Evolutionary conservation across 2,113 vertebrate species (phyloP), one percentile per base, ranked within the genome.

Genomic region (Xyrauchen texanus): DNA sequence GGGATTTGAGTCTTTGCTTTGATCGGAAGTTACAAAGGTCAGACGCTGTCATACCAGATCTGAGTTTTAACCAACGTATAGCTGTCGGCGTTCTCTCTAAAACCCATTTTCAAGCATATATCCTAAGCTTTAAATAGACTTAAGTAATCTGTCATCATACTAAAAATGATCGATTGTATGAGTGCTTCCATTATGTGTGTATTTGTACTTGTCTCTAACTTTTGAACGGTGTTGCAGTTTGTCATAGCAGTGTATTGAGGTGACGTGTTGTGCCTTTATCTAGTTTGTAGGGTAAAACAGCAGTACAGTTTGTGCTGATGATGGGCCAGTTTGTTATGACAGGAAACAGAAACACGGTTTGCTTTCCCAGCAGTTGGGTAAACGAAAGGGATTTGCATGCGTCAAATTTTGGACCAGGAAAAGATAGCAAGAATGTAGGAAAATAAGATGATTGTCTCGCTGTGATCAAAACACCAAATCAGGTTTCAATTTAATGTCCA

Each of bases 1-100:
- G 7, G 3, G 69, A 61, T 53, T 8, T 58, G 46, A 10, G 21
- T 62, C 12, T 65, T 72, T 61, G 11, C 4, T 77, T 10, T 74
- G 60, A 10, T 78, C 10, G 55, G 21, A 49, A 16, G 78, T 74
- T 64, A 71, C 78, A 87, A 83, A 84, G 86, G 83, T 87, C 84
- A 78, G 81, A 61, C 70, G 79, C 67, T 49, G 68, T 70, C 53
- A 34, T 60, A 44, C 7, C 13, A 45, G 42, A 49, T 62, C 68
- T 1, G 52, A 13, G 21, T 34, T 34, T 34, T 34, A 34, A 34
- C 21, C 21, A 34, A 34, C 21, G 21, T 34, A 34, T 34, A 34
- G 1, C 21, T 34, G 21, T 34, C 21, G 21, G 3, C 21, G 21
- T 7, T 61, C 55, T 5, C 51, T 70, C 10, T 47, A 34, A 34